Conservation (phyloP, 1,140 invertebrate genomes). For the Fopius arisanus region DNA sequence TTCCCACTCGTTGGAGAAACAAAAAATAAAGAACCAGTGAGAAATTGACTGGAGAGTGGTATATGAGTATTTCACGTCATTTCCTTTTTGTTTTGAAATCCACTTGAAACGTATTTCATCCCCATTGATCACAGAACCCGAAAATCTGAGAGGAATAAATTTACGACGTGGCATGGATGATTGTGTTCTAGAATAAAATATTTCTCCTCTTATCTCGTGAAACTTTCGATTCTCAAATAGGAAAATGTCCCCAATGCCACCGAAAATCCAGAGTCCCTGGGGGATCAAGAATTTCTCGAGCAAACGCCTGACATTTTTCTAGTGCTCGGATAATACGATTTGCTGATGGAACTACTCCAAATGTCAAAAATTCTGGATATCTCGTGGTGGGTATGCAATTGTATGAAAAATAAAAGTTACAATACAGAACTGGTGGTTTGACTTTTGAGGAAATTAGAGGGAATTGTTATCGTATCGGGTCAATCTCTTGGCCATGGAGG, state of each 20-base stretch:
- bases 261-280: background rate
- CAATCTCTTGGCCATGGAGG: background rate
- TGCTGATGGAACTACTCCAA: background rate
- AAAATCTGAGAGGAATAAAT: too few relatives aligned
- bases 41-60: background rate
- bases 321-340: background rate
- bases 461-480: background rate
- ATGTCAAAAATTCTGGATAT: too few relatives aligned
- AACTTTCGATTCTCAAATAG: background rate
- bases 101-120: background rate
- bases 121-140: too few relatives aligned
- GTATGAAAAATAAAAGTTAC: background rate
- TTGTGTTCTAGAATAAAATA: too few relatives aligned
- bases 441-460: background rate
- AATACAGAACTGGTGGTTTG: background rate
- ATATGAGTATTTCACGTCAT: background rate
- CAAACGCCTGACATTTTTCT: background rate
- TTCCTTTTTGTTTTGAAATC: background rate
- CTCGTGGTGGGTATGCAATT: too few relatives aligned
- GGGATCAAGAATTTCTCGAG: background rate
- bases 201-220: too few relatives aligned
- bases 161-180: too few relatives aligned
- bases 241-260: background rate
- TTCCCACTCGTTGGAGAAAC: background rate
- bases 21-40: background rate